Percentiles rank a stretch among this genome's conserved stretches.
Evolutionary conservation across 2,888 invertebrate genomes (phyloP).

Genomic region (Notocelia uddmanniana): DNA sequence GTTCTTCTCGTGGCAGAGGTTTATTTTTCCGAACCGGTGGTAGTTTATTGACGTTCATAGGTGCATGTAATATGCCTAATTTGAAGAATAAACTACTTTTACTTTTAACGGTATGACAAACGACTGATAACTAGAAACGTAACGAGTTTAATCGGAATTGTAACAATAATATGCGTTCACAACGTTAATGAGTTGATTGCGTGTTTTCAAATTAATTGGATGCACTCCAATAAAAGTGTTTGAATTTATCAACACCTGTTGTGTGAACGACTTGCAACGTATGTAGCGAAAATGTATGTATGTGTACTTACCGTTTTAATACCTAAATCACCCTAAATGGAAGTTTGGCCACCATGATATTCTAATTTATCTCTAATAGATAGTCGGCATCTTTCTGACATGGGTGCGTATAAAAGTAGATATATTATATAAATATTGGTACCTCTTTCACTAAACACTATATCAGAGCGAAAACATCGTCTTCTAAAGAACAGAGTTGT

Average conservation of each 20-base stretch:
- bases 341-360: neutral
- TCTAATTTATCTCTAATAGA: neutral
- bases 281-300: neutral
- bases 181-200: conserved; percentile 36
- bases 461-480: neutral
- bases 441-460: neutral
- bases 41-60: too few species aligned
- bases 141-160: conserved; percentile 23
- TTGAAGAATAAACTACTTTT: too few species aligned
- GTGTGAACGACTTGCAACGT: neutral
- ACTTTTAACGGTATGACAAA: conserved; percentile 20
- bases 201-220: conserved; percentile 38
- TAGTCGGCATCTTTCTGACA: too few species aligned
- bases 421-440: neutral
- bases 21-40: too few species aligned
- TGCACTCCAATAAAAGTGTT: conserved; percentile 34
- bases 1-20: too few species aligned
- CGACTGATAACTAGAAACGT: conserved; percentile 28
- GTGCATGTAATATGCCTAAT: too few species aligned
- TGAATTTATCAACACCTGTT: conserved; percentile 30
- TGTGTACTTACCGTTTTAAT: neutral
- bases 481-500: neutral
- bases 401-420: too few species aligned
- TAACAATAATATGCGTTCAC: conserved; percentile 30
- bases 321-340: neutral